Evolutionary conservation across 2,888 invertebrate genomes (phyloP).

Genomic region (Tinea trinotella): DNA sequence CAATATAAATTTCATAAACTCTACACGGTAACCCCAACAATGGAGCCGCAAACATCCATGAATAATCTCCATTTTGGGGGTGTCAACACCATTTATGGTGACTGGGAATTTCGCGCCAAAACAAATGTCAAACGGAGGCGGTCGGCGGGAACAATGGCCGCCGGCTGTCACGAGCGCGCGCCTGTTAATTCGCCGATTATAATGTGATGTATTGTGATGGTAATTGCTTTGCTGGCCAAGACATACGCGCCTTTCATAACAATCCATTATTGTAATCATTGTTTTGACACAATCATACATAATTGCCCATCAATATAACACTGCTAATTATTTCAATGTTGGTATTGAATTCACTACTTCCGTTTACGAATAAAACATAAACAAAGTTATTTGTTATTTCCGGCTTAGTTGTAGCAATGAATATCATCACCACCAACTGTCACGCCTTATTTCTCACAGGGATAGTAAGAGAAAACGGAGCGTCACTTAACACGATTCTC

Average conservation of each 20-base stretch:
- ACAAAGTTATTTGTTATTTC: too few relatives aligned
- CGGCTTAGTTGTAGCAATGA: too few relatives aligned
- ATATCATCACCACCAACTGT: too few relatives aligned
- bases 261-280: too few relatives aligned
- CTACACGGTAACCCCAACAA: conserved; percentile 52
- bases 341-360: too few relatives aligned
- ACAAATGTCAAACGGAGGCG: conserved; percentile 51
- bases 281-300: too few relatives aligned
- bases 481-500: too few relatives aligned
- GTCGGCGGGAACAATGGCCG: conserved; percentile 42
- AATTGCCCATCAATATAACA: too few relatives aligned
- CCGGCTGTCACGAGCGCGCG: conserved; percentile 35
- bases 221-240: conserved; percentile 41
- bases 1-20: conserved; percentile 53
- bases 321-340: too few relatives aligned
- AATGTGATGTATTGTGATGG: conserved; percentile 44
- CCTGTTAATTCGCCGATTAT: conserved; percentile 45
- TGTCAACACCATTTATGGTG: conserved; percentile 56
- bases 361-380: too few relatives aligned
- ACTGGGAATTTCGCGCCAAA: conserved; percentile 50
- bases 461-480: too few relatives aligned
- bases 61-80: conserved; percentile 67
- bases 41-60: conserved; percentile 62
- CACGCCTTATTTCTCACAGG: too few relatives aligned
- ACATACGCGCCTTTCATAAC: conserved; percentile 6